Conservation (phyloP, 2,888 invertebrate species). For the Tortrix viridana region DNA sequence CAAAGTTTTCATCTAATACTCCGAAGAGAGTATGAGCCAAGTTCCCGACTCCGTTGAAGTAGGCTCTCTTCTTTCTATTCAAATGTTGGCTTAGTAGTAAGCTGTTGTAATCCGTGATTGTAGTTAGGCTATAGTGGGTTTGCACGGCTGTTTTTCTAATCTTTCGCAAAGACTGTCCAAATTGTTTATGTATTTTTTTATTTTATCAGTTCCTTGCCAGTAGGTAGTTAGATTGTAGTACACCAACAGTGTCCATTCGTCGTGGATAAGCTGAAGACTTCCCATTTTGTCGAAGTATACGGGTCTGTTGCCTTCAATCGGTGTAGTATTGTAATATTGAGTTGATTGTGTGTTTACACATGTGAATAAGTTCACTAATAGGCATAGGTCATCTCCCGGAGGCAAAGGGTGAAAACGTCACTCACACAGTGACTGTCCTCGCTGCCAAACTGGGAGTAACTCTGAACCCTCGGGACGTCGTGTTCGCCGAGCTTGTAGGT, state of each 20-base stretch:
- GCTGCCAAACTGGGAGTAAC: too few species aligned
- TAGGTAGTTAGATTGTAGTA: background rate
- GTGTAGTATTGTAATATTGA: background rate
- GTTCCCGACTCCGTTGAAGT: background rate
- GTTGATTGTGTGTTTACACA: background rate
- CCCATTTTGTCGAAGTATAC: too few species aligned
- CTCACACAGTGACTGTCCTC: too few species aligned
- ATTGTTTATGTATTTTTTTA: background rate
- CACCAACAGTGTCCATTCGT: too few species aligned
- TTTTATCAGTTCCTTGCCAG: background rate
- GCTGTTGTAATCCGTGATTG: background rate
- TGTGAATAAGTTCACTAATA: background rate
- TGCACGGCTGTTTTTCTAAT: background rate
- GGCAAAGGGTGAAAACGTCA: too few species aligned
- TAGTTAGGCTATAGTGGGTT: background rate
- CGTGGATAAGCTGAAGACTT: too few species aligned
- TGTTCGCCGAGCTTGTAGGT: too few species aligned
- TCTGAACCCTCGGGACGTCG: too few species aligned
- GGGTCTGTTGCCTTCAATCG: background rate
- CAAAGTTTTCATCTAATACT: too few species aligned
- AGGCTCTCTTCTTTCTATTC: background rate
- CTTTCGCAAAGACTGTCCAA: background rate
- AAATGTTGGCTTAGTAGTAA: background rate
- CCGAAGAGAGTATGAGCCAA: too few species aligned
- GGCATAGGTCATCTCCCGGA: too few species aligned